phyloP scores from a whole-genome alignment of 1,140 invertebrate species.

The Cotesia typhae region DNA sequence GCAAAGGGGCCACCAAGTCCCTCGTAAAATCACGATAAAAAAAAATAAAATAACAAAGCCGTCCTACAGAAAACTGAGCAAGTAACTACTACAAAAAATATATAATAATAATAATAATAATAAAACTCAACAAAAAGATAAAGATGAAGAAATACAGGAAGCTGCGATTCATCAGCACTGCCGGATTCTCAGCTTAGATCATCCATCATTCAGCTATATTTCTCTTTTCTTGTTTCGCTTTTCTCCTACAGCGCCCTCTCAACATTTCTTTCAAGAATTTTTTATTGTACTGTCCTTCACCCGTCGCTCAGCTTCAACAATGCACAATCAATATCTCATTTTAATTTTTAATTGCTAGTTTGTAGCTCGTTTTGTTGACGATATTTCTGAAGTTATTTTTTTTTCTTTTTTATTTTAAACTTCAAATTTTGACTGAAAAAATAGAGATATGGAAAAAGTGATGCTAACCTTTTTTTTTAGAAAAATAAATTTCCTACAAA shows the following conservation, averaged over 20 bases:
- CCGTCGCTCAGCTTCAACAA: not conserved
- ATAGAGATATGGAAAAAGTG: no score
- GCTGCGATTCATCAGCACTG: conserved; percentile 28
- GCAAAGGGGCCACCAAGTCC: not conserved
- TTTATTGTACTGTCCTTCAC: not conserved
- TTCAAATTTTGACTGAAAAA: no score
- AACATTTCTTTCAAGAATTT: not conserved
- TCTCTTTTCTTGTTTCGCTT: conserved; percentile 11
- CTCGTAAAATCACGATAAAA: conserved; percentile 6
- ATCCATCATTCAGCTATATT: conserved; percentile 21
- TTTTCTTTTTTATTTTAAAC: no score
- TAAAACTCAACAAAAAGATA: not conserved
- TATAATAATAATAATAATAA: not conserved
- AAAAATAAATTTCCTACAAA: no score
- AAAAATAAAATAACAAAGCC: not conserved
- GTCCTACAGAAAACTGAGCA: no score
- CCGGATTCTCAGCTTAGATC: conserved; percentile 27
- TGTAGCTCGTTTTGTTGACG: no score
- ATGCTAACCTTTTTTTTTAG: no score
- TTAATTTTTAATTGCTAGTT: no score
- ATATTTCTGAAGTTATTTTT: no score
- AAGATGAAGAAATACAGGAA: conserved; percentile 18
- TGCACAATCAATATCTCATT: no score
- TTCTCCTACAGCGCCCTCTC: not conserved
- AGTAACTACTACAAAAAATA: not conserved